Evolutionary conservation across 2,113 vertebrate species (phyloP).

Genomic region (Gallinago undulata): DNA sequence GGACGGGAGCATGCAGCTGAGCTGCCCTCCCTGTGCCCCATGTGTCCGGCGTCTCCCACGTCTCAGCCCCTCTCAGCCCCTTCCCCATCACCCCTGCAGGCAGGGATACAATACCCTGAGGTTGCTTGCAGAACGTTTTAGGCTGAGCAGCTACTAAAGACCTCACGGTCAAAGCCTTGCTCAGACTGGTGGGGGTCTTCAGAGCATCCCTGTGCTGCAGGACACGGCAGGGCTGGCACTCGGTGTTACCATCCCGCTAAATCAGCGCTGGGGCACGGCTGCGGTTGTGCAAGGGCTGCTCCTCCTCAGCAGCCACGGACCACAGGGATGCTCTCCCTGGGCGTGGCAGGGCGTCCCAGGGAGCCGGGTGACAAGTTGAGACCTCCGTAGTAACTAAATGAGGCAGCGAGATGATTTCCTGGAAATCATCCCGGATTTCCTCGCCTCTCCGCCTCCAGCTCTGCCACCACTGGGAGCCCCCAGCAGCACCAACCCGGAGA

Average conservation of each 20-base stretch:
- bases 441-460: not conserved
- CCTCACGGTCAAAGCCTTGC: not conserved
- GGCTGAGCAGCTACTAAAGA: not conserved
- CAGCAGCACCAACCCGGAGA: not conserved
- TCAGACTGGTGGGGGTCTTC: rapidly evolving
- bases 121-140: not conserved
- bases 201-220: not conserved
- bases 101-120: not conserved
- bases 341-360: rapidly evolving
- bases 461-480: not conserved
- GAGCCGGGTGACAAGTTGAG: not conserved
- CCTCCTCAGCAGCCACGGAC: not conserved
- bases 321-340: not conserved
- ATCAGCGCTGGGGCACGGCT: not conserved
- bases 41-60: rapidly evolving
- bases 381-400: not conserved
- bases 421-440: not conserved
- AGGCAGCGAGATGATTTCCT: not conserved
- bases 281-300: not conserved
- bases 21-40: not conserved
- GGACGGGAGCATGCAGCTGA: not conserved
- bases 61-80: not conserved
- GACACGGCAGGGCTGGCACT: not conserved
- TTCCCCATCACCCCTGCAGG: not conserved
- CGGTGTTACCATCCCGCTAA: not conserved